Conservation (phyloP, 2,888 invertebrate genomes). For the Belgica antarctica region DNA sequence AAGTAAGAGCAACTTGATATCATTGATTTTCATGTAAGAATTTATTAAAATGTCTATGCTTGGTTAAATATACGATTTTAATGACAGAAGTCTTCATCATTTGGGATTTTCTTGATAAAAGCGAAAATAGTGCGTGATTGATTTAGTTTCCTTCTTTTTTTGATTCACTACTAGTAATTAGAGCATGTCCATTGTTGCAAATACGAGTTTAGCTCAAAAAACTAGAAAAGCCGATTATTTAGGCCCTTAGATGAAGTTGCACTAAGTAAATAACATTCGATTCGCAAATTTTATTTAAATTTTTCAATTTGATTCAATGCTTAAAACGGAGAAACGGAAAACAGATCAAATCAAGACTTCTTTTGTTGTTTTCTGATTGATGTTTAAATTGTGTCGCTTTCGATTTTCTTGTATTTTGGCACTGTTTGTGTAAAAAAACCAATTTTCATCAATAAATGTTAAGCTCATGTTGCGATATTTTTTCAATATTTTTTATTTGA, state of each 20-base stretch:
- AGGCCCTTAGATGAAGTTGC: neutral
- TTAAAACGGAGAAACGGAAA: neutral
- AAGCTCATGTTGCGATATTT: slow-evolving; percentile 40
- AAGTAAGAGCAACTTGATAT: slow-evolving; percentile 21
- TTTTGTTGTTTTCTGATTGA: no score
- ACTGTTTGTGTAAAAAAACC: slow-evolving; percentile 26
- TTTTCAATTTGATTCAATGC: neutral
- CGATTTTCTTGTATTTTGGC: slow-evolving; percentile 25
- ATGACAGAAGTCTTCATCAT: slow-evolving; percentile 18
- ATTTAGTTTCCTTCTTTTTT: slow-evolving; percentile 24
- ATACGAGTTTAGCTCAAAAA: neutral
- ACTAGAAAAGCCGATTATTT: slow-evolving; percentile 9
- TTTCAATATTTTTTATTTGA: neutral
- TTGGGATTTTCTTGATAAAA: slow-evolving; percentile 27
- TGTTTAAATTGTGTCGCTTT: slow-evolving; percentile 1
- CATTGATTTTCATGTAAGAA: slow-evolving; percentile 11
- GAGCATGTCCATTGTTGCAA: slow-evolving; percentile 15
- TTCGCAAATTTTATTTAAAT: neutral
- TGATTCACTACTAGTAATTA: slow-evolving; percentile 24
- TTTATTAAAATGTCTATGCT: slow-evolving; percentile 30
- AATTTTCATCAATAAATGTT: slow-evolving; percentile 30
- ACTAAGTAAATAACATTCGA: neutral
- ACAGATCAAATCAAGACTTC: no score
- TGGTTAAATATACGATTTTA: slow-evolving; percentile 30
- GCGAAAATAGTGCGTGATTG: slow-evolving; percentile 41